Evolutionary conservation across 1,140 invertebrate genomes (phyloP).

Genomic region (Proales similis): DNA sequence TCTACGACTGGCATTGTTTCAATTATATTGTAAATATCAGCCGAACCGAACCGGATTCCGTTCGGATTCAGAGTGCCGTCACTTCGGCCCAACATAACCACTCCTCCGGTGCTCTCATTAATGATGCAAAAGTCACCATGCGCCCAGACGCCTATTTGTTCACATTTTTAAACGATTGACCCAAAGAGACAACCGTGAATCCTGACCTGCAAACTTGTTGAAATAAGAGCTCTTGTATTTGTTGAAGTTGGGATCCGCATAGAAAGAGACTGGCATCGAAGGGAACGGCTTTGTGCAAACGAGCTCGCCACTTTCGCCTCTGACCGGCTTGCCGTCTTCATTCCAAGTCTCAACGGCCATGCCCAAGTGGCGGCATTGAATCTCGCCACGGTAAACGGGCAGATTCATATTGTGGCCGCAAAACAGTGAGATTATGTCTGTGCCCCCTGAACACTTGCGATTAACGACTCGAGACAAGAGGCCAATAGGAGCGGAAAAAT

Average conservation of each 20-base stretch:
- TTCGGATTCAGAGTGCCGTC: slow-evolving; percentile 62
- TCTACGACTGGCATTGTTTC: slow-evolving; percentile 54
- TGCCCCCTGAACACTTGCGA: too few relatives aligned
- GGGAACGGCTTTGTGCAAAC: slow-evolving; percentile 60
- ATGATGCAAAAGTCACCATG: slow-evolving; percentile 60
- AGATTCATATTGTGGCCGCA: slow-evolving; percentile 57
- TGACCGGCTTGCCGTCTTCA: slow-evolving; percentile 49
- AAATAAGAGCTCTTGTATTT: slow-evolving; percentile 60
- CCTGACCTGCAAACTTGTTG: slow-evolving; percentile 50
- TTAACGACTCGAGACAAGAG: slow-evolving; percentile 37
- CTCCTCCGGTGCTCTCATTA: slow-evolving; percentile 56
- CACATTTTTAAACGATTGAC: not conserved
- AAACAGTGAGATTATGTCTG: slow-evolving; percentile 60
- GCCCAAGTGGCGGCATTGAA: slow-evolving; percentile 57
- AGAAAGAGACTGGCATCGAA: slow-evolving; percentile 59
- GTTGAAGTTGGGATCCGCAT: slow-evolving; percentile 56
- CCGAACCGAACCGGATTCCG: slow-evolving; percentile 61
- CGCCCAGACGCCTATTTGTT: slow-evolving; percentile 53
- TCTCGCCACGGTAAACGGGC: slow-evolving; percentile 58
- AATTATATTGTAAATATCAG: slow-evolving; percentile 61
- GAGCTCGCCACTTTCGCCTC: slow-evolving; percentile 58
- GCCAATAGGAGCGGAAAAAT: slow-evolving; percentile 42
- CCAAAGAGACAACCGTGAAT: slow-evolving; percentile 15
- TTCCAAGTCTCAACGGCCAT: slow-evolving; percentile 56
- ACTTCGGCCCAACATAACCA: slow-evolving; percentile 59